phyloP scores from a whole-genome alignment of 1,140 invertebrate species.

The Bombus vancouverensis region DNA sequence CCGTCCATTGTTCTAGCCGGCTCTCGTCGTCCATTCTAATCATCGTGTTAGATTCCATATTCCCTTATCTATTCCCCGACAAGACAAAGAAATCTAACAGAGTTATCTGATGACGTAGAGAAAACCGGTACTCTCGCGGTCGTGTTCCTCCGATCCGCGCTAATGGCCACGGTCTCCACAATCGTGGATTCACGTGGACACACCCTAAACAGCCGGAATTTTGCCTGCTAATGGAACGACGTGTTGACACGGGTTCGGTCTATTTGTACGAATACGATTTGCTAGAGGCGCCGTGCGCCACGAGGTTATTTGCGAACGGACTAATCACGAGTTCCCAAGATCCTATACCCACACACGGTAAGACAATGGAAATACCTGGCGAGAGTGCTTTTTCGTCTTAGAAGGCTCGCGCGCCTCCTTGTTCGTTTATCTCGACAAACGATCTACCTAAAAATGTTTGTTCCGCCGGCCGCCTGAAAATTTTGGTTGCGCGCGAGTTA shows the following conservation, averaged over 20 bases:
- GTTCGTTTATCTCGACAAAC: conserved; percentile 20
- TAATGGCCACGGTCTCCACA: conserved; percentile 47
- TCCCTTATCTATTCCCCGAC: conserved; percentile 35
- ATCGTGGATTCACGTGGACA: background rate
- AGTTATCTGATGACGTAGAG: conserved; percentile 47
- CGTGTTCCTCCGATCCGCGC: conserved; percentile 43
- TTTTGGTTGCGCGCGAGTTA: background rate
- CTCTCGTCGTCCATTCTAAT: conserved; percentile 28
- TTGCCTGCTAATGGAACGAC: conserved; percentile 60
- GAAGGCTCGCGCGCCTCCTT: background rate
- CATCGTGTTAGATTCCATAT: conserved; percentile 41
- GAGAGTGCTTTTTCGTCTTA: conserved; percentile 5
- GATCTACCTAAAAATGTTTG: conserved; percentile 33
- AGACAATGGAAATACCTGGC: conserved; percentile 27
- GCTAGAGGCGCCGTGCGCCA: conserved; percentile 41
- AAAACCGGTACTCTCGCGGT: conserved; percentile 25
- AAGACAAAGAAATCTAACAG: conserved; percentile 42
- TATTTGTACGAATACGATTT: conserved; percentile 24
- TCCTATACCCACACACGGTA: background rate
- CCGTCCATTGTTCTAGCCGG: conserved; percentile 29
- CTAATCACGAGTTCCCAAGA: conserved; percentile 22
- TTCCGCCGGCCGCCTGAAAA: background rate
- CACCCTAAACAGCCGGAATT: conserved; percentile 47
- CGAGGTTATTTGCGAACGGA: conserved; percentile 28
- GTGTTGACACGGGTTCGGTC: conserved; percentile 59